Evolutionary conservation across 23 tunicate genomes (phyloP), one percentile per base, ranked within the genome.

Genomic region (Halocynthia aurantium): DNA sequence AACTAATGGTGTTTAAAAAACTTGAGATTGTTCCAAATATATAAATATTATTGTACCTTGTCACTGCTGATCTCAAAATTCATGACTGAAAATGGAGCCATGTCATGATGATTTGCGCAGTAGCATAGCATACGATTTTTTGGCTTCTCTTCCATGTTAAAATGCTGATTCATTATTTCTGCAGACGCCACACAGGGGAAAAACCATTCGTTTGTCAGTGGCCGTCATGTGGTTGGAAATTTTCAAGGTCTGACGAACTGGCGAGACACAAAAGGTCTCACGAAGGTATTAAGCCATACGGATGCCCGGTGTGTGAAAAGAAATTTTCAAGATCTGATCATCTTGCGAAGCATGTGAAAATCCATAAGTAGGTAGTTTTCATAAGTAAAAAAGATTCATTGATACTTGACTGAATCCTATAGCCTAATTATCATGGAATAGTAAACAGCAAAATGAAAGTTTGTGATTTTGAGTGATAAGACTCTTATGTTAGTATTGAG

Each of bases 221-320:
- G 84, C 90, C 90, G 4, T 72, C 52, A 12, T 93, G 98, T 81
- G 81, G 77, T 22, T 93, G 98, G 98, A 93, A 88, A 61, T 93
- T 93, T 76, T 83, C 89, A n/a, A 72, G 98, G 15, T 93, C 98
- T 4, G 98, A 93, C 75, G 98, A 93, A 57, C 77, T 93, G 18
- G 87, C 93, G 7, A 85, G 98, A 7, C 98, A 93, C 58, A 87
- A 84, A 66, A 58, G 98, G 21, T 84, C 94, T 60, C 98, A 93
- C 62, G 94, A 93, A n/a, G 98, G 98, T 7, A 87, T 87, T 17
- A 93, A 93, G 72, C 98, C 98, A 6, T 93, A 93, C 67, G 82
- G 61, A 12, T 93, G 98, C 67, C 94, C 93, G 15, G 76, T 87
- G 10, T 93, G 98, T 72, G 72, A 88, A 52, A 93, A 93, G 78